Evolutionary conservation across 2,797 vertebrate genomes (phyloP), one percentile per base, ranked within the genome.

Genomic region (Mus caroli): DNA sequence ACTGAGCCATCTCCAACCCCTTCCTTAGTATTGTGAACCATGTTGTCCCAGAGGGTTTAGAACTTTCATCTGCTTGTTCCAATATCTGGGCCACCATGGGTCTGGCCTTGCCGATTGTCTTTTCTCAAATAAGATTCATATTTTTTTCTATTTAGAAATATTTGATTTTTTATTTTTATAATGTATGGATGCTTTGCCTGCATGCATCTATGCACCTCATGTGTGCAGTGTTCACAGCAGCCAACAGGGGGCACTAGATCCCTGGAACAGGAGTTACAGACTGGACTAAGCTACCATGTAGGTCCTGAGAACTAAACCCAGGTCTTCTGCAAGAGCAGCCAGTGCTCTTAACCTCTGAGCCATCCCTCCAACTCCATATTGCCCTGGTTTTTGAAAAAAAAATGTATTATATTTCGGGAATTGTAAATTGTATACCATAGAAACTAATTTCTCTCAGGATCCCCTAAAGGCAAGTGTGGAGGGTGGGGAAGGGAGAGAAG

Each of bases 321-420:
- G 20, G 34, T 69, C 34, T 34, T 86, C 46, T 26, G 31, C 31
- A 52, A n/a, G 43, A 52, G 12, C 43, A 86, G 7, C 43, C 62
- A 86, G 46, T 67, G 62, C 19, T 84, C 43, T 52, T 86, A 52
- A 69, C 62, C 83, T n/a, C 73, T 79, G 84, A 87, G n/a, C 50
- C 50, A 20, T 73, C 34, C 28, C n/a, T 28, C 50, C 24, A 73
- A 26, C 52, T 3, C 24, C 60, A 83, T 26, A 82, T 34, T 94
- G 90, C 77, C 73, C 46, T 94, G 50, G 46, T 94, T 75, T 64
- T 60, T 75, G n/a, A 79, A 84, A 79, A 79, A 84, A 79, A 60
- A 75, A 60, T 46, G 82, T 40, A 52, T 94, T 92, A 11, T 79
- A 60, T 87, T 83, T 60, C 52, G 14, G 26, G 50, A n/a, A n/a